phyloP scores from a whole-genome alignment of 2,797 vertebrate species.

The Sebastes baramenuke region DNA sequence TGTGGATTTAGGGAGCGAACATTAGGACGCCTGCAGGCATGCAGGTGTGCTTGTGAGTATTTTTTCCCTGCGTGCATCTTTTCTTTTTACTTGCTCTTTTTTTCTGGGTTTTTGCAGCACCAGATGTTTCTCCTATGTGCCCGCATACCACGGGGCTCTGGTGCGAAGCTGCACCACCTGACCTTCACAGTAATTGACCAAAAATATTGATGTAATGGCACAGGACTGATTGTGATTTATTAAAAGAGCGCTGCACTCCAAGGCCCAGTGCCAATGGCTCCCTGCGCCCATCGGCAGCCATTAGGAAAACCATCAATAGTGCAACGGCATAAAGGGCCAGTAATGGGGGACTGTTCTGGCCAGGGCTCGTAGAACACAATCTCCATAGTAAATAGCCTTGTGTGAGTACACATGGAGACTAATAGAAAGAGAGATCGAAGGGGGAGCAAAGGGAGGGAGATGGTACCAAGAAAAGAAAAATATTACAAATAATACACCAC shows the following conservation, averaged over 20 bases:
- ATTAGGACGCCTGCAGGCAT: slow-evolving; percentile 45
- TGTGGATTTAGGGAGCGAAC: slow-evolving; percentile 6
- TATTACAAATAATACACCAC: slow-evolving; percentile 44
- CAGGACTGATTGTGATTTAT: slow-evolving; percentile 99
- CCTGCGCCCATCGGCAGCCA: slow-evolving; percentile 95
- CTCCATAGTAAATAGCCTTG: slow-evolving; percentile 89
- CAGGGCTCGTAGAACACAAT: slow-evolving; percentile 82
- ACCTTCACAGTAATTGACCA: slow-evolving; percentile 99
- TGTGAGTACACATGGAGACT: slow-evolving; percentile 68
- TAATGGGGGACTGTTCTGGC: slow-evolving; percentile 88
- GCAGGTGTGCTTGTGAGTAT: slow-evolving; percentile 41
- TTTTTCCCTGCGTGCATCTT: slow-evolving; percentile 43
- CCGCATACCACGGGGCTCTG: slow-evolving; percentile 88
- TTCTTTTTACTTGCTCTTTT: slow-evolving; percentile 25
- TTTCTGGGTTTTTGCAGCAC: slow-evolving; percentile 71
- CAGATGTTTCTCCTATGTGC: slow-evolving; percentile 90
- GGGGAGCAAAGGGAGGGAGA: slow-evolving; percentile 14
- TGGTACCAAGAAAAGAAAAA: slow-evolving; percentile 44
- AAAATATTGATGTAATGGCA: slow-evolving; percentile 99
- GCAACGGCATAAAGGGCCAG: slow-evolving; percentile 92
- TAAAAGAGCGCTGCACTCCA: slow-evolving; percentile 93
- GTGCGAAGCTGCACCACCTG: slow-evolving; percentile 91
- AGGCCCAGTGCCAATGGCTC: slow-evolving; percentile 96
- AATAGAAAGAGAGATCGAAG: slow-evolving; percentile 53
- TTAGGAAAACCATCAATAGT: slow-evolving; percentile 99